Base-by-base conservation (phyloP, 2,888 invertebrate genomes). In the Asteroscopus sphinx region DNA sequence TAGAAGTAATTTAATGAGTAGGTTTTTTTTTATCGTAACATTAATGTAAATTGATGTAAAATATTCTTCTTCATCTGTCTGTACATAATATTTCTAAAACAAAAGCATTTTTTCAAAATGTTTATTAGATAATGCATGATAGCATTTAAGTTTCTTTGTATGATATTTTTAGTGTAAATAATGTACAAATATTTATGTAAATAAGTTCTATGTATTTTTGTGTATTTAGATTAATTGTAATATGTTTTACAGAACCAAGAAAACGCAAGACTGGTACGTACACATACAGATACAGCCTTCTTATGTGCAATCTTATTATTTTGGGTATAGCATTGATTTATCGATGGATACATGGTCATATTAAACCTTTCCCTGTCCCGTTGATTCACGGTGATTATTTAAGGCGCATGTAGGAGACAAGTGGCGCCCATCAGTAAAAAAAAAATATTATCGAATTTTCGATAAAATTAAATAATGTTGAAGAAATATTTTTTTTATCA, bases 201-300 rank as follows among this genome's bases (percentile, higher is more conserved):
- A 30, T 42, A 41, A 17, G n/a, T 51, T 26, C 28, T 11, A 25
- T 57, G 9, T 65, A 40, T 35, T 32, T 15, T 63, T 53, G 12
- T 64, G 28, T 62, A 40, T 61, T 40, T 66, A 65, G 58, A 67
- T 59, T 72, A 68, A 74, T 73, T 67, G 55, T 65, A 72, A 68
- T 68, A 65, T 76, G 74, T 87, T 82, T 88, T 88, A 79, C 88
- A 88, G 88, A 88, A 66, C 63, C 82, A 74, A 83, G 78, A 70
- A 82, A 82, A 80, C 79, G 83, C 62, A 88, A 86, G 78, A 85
- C 67, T 67, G 89, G 88, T 88, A 88, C 78, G 88, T 88, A 88
- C 81, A 79, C 78, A 53, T 45, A 77, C 68, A 73, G 39, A 57
- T 61, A 53, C 16, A 58, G 60, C 47, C 36, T 44, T 54, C 6